These are phyloP conservation scores for Microtus richardsoni DNA, from an alignment of 2,113 vertebrate genomes.

Conservation along the genomic window DNA sequence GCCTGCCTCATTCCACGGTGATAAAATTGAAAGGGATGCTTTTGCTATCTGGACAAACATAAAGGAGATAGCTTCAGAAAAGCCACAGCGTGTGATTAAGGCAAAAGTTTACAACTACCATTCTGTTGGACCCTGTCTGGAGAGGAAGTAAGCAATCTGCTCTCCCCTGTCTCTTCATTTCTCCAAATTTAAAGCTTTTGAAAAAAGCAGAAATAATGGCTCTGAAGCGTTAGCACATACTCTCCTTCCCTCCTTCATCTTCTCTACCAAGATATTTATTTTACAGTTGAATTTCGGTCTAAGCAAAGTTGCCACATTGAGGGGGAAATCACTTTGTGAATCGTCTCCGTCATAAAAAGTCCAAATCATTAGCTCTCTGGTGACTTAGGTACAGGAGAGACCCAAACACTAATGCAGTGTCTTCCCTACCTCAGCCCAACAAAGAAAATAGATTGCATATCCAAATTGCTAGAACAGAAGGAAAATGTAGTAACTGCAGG, in stretches of 20 bases:
- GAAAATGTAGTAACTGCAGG: not conserved
- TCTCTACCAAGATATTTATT: not conserved
- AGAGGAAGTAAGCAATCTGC: not conserved
- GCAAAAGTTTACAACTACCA: not conserved
- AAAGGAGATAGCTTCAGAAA: not conserved
- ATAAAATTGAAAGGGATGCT: not conserved
- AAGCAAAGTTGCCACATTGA: constrained; percentile 27
- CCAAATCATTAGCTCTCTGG: not conserved
- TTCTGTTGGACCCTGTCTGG: not conserved
- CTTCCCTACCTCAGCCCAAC: not conserved
- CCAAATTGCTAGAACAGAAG: not conserved
- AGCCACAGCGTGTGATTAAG: not conserved
- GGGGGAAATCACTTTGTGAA: not conserved
- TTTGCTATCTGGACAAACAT: constrained; percentile 26
- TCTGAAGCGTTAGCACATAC: not conserved
- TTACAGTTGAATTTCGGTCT: not conserved
- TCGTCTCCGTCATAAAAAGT: not conserved
- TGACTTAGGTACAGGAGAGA: not conserved
- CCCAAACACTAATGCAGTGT: not conserved
- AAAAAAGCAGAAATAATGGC: constrained; percentile 1
- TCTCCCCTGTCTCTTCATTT: constrained; percentile 1
- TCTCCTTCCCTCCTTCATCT: not conserved
- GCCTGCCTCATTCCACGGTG: not conserved
- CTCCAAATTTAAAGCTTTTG: not conserved
- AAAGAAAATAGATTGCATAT: not conserved